These are phyloP conservation scores for Meiosimyza decipiens DNA, from an alignment of 2,888 invertebrate genomes.

Conservation along the genomic window DNA sequence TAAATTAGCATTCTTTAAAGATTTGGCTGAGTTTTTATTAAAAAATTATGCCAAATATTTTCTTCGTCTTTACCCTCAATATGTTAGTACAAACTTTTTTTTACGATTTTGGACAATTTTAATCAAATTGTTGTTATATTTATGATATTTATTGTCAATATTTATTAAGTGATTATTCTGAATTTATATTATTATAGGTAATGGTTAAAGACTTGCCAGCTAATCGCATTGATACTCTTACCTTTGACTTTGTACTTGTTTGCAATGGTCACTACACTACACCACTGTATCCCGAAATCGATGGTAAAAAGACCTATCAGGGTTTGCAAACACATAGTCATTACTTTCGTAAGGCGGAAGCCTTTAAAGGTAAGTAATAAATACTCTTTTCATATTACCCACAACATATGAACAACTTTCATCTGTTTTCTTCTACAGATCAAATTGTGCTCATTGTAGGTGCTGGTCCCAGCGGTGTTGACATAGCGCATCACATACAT, in stretches of 20 bases:
- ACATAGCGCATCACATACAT: conserved; percentile 77
- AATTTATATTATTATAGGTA: conserved; percentile 47
- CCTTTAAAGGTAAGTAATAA: conserved; percentile 70
- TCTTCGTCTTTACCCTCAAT: neutral
- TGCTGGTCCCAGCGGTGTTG: conserved; percentile 87
- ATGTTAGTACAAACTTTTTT: too few species aligned
- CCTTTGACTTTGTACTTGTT: conserved; percentile 82
- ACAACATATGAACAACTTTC: too few species aligned
- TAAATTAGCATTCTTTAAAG: too few species aligned
- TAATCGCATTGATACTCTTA: conserved; percentile 68
- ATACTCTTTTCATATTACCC: too few species aligned
- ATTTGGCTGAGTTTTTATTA: too few species aligned
- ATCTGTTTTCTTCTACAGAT: conserved; percentile 61
- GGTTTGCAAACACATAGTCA: conserved; percentile 80
- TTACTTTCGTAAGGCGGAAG: conserved; percentile 81
- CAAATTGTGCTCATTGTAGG: conserved; percentile 82
- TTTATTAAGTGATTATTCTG: conserved; percentile 6
- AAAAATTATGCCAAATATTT: neutral
- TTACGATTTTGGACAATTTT: too few species aligned
- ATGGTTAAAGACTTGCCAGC: conserved; percentile 56
- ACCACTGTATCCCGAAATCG: conserved; percentile 78
- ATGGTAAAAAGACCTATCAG: conserved; percentile 74
- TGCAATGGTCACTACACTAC: conserved; percentile 90
- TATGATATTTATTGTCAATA: neutral
- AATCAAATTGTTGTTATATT: too few species aligned